A percentile compares a stretch with the other conserved stretches of the same genome.
These are phyloP conservation scores for Euglossa dilemma DNA, from an alignment of 1,140 invertebrate genomes.

Conservation along the genomic window DNA sequence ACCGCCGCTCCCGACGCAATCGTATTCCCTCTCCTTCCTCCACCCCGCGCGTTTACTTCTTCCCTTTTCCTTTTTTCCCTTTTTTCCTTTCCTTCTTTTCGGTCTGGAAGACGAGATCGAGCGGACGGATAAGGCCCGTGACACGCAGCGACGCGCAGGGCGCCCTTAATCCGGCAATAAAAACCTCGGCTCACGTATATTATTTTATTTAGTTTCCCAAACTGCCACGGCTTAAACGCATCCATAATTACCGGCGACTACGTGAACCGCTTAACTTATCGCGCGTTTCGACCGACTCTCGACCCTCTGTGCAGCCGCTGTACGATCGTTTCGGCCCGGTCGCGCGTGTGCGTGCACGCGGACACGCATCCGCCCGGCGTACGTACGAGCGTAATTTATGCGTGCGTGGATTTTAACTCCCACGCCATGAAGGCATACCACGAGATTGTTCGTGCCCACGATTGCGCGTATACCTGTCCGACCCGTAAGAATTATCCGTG, in stretches of 20 bases:
- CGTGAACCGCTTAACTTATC: constrained; percentile 81
- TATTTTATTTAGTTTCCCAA: constrained; percentile 82
- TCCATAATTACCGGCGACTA: constrained; percentile 81
- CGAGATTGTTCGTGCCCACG: constrained; percentile 67
- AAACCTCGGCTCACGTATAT: constrained; percentile 81
- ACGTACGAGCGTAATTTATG: constrained; percentile 75
- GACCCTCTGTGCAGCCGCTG: neutral
- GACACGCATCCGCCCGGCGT: constrained; percentile 16
- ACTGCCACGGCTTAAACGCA: constrained; percentile 81
- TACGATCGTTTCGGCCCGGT: neutral
- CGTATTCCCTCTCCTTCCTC: neutral
- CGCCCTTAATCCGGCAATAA: constrained; percentile 81
- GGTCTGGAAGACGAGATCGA: constrained; percentile 69
- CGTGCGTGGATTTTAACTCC: constrained; percentile 76
- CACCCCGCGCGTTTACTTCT: no score
- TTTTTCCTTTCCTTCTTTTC: neutral
- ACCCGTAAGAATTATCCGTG: constrained; percentile 65
- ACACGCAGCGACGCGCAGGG: constrained; percentile 70
- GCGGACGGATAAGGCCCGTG: constrained; percentile 71
- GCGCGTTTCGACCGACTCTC: constrained; percentile 59
- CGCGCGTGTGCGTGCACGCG: neutral
- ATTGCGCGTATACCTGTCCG: constrained; percentile 52
- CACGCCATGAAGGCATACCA: constrained; percentile 65
- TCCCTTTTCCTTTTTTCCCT: neutral
- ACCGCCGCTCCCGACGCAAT: constrained; percentile 60